Conservation (phyloP, 2,888 invertebrate species). For the Branchellion lobata region DNA sequence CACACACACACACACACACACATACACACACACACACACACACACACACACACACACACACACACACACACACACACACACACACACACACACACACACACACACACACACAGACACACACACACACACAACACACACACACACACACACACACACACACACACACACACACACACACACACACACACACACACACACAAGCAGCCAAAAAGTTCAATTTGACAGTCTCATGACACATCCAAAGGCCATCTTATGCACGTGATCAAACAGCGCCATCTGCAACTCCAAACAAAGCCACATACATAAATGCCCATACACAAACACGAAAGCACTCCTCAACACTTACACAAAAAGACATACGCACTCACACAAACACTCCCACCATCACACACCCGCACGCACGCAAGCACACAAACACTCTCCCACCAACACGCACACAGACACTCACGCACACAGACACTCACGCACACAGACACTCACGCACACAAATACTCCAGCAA, state of each 20-base stretch:
- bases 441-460: too few relatives aligned
- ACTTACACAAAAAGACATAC: neutral
- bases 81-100: conserved; percentile 23
- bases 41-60: conserved; percentile 15
- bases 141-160: conserved; percentile 21
- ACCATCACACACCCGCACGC: neutral
- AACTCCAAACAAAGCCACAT: neutral
- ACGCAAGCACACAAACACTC: neutral
- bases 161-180: conserved; percentile 5
- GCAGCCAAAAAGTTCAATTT: neutral
- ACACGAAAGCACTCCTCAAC: neutral
- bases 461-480: too few relatives aligned
- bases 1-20: conserved; percentile 44
- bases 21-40: conserved; percentile 21
- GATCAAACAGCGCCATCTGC: neutral
- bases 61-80: conserved; percentile 19
- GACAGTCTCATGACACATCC: too few relatives aligned
- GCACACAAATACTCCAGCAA: too few relatives aligned
- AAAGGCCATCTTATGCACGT: neutral
- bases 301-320: neutral
- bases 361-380: neutral
- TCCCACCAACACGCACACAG: too few relatives aligned
- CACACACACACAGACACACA: conserved; percentile 13
- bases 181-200: too few relatives aligned
- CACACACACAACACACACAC: conserved; percentile 8